Evolutionary conservation across 2,113 vertebrate species (phyloP).

Genomic region (Neogobius melanostomus): DNA sequence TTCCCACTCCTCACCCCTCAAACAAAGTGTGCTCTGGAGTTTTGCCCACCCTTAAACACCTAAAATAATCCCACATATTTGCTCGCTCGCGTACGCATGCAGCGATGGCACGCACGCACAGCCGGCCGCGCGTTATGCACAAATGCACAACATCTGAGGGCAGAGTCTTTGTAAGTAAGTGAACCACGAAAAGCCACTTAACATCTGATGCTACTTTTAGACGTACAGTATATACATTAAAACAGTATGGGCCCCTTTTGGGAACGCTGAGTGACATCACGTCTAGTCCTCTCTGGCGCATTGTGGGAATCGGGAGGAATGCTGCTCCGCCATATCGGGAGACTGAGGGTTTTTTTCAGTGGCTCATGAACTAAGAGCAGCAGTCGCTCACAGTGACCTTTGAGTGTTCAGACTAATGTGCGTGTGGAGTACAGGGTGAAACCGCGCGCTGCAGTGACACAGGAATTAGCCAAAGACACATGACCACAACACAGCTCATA

Average conservation of each 20-base stretch:
- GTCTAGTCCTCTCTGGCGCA: constrained; percentile 52
- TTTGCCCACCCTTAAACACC: constrained; percentile 41
- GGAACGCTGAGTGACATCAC: constrained; percentile 58
- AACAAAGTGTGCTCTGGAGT: constrained; percentile 42
- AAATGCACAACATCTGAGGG: constrained; percentile 21
- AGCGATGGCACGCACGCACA: neutral
- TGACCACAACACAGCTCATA: neutral
- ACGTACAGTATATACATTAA: constrained; percentile 19
- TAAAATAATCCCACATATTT: constrained; percentile 26
- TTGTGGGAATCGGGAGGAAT: constrained; percentile 64
- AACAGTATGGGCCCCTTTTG: constrained; percentile 37
- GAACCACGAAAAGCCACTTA: constrained; percentile 28
- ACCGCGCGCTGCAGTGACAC: neutral
- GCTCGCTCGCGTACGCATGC: too few relatives aligned
- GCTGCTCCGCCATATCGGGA: constrained; percentile 54
- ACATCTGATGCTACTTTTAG: constrained; percentile 2
- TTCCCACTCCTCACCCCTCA: constrained; percentile 9
- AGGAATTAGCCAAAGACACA: neutral
- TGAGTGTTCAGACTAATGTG: neutral
- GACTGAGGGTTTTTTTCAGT: constrained; percentile 30
- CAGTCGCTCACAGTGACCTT: constrained; percentile 17
- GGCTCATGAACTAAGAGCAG: constrained; percentile 14
- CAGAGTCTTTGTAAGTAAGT: constrained; percentile 35
- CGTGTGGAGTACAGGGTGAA: neutral
- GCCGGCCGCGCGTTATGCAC: constrained; percentile 23